Conservation (phyloP, 2,113 vertebrate genomes). For the Fregata magnificens region DNA sequence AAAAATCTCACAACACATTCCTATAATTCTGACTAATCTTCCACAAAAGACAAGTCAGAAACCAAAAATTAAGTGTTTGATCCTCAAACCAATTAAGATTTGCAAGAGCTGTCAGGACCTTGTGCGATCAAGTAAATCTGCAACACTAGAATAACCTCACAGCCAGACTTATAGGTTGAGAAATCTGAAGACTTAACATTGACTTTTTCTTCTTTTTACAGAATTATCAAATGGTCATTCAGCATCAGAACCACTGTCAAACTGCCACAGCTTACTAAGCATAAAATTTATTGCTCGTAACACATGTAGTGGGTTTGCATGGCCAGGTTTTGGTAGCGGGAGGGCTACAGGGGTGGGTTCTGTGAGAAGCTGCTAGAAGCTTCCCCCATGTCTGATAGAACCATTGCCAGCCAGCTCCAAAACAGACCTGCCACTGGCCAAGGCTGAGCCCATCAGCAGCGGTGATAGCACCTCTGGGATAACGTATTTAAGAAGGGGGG, state of each 20-base stretch:
- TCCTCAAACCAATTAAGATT: neutral
- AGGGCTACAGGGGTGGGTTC: neutral
- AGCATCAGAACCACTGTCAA: neutral
- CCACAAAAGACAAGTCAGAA: neutral
- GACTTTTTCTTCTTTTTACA: neutral
- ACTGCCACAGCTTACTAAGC: neutral
- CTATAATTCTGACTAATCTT: neutral
- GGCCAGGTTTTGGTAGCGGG: neutral
- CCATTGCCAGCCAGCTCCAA: neutral
- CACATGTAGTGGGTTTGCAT: neutral
- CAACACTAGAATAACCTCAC: neutral
- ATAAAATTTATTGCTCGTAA: neutral
- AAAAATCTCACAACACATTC: neutral
- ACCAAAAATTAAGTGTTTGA: neutral
- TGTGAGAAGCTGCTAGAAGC: neutral
- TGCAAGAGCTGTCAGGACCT: neutral
- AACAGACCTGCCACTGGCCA: fast-evolving
- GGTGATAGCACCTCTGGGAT: neutral
- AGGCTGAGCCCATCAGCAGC: fast-evolving
- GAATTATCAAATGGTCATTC: neutral
- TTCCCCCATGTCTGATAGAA: fast-evolving
- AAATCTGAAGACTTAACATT: neutral
- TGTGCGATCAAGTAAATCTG: neutral
- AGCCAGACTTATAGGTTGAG: neutral
- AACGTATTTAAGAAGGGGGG: neutral